Percentiles rank a stretch among this genome's conserved stretches.
phyloP scores from a whole-genome alignment of 2,888 invertebrate genomes.

The Pterobdella sp. region DNA sequence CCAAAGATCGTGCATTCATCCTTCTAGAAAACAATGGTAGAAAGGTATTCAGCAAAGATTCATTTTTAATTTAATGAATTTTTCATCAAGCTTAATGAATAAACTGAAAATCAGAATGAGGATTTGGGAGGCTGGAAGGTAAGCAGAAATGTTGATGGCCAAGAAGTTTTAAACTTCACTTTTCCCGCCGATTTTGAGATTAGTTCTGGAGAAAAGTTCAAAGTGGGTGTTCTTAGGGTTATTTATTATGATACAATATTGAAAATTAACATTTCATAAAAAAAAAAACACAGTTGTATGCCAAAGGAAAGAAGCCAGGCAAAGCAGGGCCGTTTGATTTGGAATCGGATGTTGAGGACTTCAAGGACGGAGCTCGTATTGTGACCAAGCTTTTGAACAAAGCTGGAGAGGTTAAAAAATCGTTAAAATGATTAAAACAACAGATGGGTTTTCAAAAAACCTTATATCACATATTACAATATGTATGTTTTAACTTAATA shows the following conservation, averaged over 20 bases:
- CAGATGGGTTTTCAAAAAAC: not conserved
- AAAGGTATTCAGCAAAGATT: too few species aligned
- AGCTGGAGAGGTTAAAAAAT: conserved; percentile 49
- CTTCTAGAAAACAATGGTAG: conserved; percentile 53
- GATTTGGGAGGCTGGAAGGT: conserved; percentile 29
- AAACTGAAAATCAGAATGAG: conserved; percentile 27
- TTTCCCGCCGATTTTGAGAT: conserved; percentile 24
- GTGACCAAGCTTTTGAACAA: conserved; percentile 53
- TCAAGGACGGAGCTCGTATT: conserved; percentile 54
- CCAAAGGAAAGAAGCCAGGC: conserved; percentile 25
- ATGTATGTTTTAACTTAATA: not conserved
- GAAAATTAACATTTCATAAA: too few species aligned
- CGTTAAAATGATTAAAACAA: not conserved
- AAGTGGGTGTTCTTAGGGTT: conserved; percentile 17
- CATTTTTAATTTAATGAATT: not conserved
- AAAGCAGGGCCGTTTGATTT: conserved; percentile 25
- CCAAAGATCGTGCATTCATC: conserved; percentile 53
- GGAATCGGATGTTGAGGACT: conserved; percentile 31
- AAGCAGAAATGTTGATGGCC: conserved; percentile 27
- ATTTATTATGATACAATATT: not conserved
- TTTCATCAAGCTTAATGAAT: not conserved
- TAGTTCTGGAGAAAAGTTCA: conserved; percentile 27
- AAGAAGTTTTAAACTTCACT: conserved; percentile 16
- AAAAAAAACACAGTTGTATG: conserved; percentile 32
- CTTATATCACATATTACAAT: not conserved